These are phyloP conservation scores for Meloidogyne floridensis DNA, from an alignment of 1,140 invertebrate genomes.

Conservation along the genomic window DNA sequence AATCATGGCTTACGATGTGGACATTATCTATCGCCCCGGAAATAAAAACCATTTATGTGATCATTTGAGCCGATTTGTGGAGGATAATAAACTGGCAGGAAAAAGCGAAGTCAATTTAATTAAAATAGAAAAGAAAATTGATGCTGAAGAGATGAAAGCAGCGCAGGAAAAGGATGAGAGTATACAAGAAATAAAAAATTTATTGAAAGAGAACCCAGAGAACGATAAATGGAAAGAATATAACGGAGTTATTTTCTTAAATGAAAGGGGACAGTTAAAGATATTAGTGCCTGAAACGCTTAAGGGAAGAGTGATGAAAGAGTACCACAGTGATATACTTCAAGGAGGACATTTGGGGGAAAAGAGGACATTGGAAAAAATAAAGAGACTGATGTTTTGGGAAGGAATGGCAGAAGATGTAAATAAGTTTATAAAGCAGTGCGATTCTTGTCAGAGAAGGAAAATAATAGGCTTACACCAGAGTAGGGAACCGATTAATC, in stretches of 20 bases:
- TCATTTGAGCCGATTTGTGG: no score
- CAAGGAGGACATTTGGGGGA: constrained; percentile 22
- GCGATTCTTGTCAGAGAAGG: constrained; percentile 19
- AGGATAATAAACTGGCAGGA: no score
- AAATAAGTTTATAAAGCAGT: not conserved
- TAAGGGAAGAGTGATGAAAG: not conserved
- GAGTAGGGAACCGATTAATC: not conserved
- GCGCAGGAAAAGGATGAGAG: no score
- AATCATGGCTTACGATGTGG: constrained; percentile 8
- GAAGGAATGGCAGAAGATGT: not conserved
- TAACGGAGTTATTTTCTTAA: not conserved
- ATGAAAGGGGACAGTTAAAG: not conserved
- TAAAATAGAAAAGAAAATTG: not conserved
- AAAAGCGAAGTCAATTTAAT: not conserved
- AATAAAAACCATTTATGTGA: no score
- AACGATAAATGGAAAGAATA: not conserved
- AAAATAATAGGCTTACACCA: not conserved
- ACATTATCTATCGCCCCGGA: constrained; percentile 30
- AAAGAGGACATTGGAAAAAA: constrained; percentile 6
- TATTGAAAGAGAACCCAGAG: no score
- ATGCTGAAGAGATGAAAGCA: no score
- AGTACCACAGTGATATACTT: not conserved
- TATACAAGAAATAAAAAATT: no score
- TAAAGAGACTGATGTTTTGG: constrained; percentile 9
- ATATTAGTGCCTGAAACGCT: not conserved